These are phyloP conservation scores for Chloroceryle inda DNA, from an alignment of 2,797 vertebrate genomes.

Conservation along the genomic window DNA sequence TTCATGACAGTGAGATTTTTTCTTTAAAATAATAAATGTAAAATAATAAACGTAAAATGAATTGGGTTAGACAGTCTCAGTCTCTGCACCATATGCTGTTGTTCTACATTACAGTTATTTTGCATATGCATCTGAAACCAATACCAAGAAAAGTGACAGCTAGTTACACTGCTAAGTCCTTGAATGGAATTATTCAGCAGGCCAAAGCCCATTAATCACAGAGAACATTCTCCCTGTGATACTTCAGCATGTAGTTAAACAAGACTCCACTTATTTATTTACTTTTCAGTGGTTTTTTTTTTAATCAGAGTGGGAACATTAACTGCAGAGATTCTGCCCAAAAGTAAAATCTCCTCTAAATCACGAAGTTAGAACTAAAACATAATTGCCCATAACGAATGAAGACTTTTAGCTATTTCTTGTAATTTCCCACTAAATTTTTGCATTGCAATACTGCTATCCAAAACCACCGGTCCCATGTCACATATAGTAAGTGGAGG, in stretches of 20 bases:
- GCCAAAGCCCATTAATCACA: conserved; percentile 60
- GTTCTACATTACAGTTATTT: neutral
- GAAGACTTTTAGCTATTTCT: conserved; percentile 14
- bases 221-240: neutral
- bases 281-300: neutral
- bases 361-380: conserved; percentile 7
- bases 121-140: neutral
- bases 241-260: neutral
- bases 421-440: conserved; percentile 18
- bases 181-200: conserved; percentile 49
- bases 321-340: neutral
- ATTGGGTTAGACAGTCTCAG: neutral
- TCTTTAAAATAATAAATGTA: neutral
- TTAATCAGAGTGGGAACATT: neutral
- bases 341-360: conserved; percentile 54
- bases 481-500: neutral
- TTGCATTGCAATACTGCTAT: neutral
- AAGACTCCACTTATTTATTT: conserved; percentile 32
- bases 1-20: neutral
- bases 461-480: neutral
- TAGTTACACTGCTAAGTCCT: neutral
- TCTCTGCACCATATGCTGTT: neutral
- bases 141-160: neutral
- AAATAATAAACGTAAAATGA: neutral
- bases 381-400: neutral